phyloP scores from a whole-genome alignment of 2,888 invertebrate species.

The Stenodema calcarata region DNA sequence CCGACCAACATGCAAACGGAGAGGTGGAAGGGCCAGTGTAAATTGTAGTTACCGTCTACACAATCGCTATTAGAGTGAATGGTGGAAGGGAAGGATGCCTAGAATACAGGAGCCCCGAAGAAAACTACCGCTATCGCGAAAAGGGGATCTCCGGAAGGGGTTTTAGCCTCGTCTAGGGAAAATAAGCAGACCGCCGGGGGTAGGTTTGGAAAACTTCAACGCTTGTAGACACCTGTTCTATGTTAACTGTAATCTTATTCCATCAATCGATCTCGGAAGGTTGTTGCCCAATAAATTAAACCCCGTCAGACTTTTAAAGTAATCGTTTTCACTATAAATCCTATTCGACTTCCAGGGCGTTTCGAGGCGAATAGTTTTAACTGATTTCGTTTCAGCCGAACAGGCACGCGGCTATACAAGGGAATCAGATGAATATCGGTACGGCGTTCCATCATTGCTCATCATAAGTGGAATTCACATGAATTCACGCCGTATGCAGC shows the following conservation, averaged over 20 bases:
- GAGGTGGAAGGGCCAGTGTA: constrained; percentile 20
- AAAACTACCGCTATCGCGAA: constrained; percentile 32
- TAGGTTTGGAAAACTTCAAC: not conserved
- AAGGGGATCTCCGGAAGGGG: constrained; percentile 23
- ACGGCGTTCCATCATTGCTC: no score
- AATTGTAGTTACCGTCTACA: constrained; percentile 40
- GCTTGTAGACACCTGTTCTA: constrained; percentile 11
- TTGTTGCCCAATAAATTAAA: not conserved
- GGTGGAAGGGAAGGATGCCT: not conserved
- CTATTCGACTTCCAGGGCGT: not conserved
- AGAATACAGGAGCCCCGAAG: not conserved
- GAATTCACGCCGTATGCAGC: no score
- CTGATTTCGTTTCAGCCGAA: no score
- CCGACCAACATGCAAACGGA: constrained; percentile 20
- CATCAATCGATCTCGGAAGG: not conserved
- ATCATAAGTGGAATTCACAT: no score
- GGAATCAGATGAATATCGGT: no score
- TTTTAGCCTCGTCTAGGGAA: not conserved
- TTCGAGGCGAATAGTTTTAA: no score
- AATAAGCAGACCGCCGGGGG: not conserved
- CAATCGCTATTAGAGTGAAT: constrained; percentile 19
- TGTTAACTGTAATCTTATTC: not conserved
- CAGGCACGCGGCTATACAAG: no score
- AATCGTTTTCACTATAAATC: not conserved
- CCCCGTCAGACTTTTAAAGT: not conserved